These are phyloP conservation scores for Lithosia quadra DNA, from an alignment of 2,888 invertebrate species.

Conservation along the genomic window DNA sequence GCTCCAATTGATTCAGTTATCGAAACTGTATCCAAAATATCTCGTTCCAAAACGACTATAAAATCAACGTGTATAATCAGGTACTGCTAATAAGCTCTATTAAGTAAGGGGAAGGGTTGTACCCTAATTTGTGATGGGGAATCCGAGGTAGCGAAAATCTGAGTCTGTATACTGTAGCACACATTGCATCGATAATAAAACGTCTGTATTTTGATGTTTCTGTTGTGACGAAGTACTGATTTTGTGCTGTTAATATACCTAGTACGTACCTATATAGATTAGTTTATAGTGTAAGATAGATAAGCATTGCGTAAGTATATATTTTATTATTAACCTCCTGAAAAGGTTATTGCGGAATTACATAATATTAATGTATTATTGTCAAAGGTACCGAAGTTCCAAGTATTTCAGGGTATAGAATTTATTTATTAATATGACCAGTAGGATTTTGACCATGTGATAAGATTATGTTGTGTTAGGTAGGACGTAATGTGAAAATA, in stretches of 20 bases:
- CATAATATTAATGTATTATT: background rate
- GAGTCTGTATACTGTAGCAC: background rate
- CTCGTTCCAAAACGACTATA: no score
- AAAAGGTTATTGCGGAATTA: background rate
- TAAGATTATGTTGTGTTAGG: conserved; percentile 1
- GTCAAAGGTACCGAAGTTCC: background rate
- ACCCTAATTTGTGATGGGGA: background rate
- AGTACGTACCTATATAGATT: background rate
- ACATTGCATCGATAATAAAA: background rate
- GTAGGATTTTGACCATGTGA: background rate
- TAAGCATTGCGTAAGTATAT: background rate
- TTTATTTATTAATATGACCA: background rate
- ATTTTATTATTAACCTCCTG: background rate
- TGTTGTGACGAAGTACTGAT: background rate
- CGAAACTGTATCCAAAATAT: no score
- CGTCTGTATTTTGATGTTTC: background rate
- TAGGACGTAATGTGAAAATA: background rate
- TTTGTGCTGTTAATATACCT: conserved; percentile 4
- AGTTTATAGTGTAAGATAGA: background rate
- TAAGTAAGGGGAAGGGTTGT: background rate
- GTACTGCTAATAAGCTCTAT: background rate
- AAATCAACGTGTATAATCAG: no score
- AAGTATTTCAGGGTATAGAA: background rate
- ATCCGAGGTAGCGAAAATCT: background rate
- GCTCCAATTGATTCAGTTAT: no score